Evolutionary conservation across 2,797 vertebrate genomes (phyloP).

Genomic region (Eulemur albifrons): DNA sequence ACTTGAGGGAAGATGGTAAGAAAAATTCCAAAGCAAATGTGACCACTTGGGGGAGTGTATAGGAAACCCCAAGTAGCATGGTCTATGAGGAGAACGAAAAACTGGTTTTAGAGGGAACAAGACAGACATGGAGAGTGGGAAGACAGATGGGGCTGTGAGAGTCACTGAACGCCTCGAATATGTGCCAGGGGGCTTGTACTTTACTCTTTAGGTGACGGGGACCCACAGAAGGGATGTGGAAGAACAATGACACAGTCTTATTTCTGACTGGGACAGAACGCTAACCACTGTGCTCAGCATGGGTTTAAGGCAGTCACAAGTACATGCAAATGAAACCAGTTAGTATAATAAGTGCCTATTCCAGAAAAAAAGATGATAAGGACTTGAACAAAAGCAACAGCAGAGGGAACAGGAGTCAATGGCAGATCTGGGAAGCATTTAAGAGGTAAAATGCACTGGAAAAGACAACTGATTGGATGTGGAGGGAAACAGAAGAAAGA

Average conservation of each 20-base stretch:
- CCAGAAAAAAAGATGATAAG: neutral
- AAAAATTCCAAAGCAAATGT: no score
- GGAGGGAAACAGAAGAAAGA: neutral
- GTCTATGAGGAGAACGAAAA: neutral
- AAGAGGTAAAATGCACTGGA: neutral
- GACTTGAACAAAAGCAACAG: neutral
- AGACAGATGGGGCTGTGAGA: neutral
- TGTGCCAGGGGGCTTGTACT: neutral
- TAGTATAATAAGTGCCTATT: neutral
- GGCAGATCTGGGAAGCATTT: neutral
- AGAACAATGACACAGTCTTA: neutral
- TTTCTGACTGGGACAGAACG: neutral
- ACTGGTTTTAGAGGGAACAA: neutral
- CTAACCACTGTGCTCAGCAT: neutral
- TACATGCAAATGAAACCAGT: accelerated
- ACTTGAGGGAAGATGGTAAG: neutral
- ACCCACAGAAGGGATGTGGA: no score
- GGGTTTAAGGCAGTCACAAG: neutral
- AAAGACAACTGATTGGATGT: no score
- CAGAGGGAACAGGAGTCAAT: neutral
- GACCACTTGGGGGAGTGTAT: neutral
- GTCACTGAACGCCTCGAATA: no score
- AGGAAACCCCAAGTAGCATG: neutral
- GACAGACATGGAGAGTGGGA: neutral
- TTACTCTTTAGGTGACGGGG: neutral